Conservation (phyloP, 92 coral and sea anemone species). For the Porites rus region DNA sequence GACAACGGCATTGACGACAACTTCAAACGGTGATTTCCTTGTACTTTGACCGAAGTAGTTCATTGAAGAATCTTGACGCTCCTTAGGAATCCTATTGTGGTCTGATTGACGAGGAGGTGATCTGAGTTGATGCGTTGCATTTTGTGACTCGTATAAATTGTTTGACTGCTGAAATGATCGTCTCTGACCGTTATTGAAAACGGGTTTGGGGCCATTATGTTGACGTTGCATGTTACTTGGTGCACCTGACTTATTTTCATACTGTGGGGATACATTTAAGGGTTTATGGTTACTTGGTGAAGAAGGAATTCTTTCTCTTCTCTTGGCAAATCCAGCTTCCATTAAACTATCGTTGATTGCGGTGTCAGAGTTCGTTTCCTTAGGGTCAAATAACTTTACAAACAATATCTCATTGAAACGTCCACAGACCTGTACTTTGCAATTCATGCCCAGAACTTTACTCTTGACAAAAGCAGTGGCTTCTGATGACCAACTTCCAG, state of each 20-base stretch:
- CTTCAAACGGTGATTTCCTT: constrained; percentile 60
- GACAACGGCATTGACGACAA: constrained; percentile 69
- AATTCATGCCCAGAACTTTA: constrained; percentile 67
- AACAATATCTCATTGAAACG: constrained; percentile 38
- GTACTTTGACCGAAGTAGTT: not conserved
- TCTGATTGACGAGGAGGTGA: constrained; percentile 2
- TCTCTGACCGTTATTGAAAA: not conserved
- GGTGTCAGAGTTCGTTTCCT: constrained; percentile 1
- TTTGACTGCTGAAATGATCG: not conserved
- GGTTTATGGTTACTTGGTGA: not conserved
- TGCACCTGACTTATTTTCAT: not conserved
- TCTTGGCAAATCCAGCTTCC: constrained; percentile 34
- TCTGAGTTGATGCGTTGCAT: constrained; percentile 32
- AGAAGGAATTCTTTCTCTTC: not conserved
- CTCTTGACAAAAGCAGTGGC: constrained; percentile 58
- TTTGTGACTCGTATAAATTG: not conserved
- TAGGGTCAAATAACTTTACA: constrained; percentile 41
- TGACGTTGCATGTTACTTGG: not conserved
- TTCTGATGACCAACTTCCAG: constrained; percentile 76
- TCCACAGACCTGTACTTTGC: constrained; percentile 54
- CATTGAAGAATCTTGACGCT: not conserved
- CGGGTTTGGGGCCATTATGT: not conserved
- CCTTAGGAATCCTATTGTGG: not conserved
- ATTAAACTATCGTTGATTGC: constrained; percentile 26
- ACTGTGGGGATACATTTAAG: not conserved